These are phyloP conservation scores for Drosophila histrio DNA, from an alignment of 2,888 invertebrate species.

Conservation along the genomic window DNA sequence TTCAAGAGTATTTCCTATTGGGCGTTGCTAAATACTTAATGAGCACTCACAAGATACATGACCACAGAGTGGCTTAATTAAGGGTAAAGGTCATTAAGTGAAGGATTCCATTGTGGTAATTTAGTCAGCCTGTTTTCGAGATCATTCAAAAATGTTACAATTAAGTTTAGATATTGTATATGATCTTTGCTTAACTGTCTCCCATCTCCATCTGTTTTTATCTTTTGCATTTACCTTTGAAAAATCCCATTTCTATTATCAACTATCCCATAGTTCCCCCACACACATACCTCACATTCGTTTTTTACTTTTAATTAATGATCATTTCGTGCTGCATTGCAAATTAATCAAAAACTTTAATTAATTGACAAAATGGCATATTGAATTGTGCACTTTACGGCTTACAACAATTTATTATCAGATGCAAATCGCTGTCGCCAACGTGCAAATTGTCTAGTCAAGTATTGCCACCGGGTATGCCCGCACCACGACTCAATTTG, in stretches of 20 bases:
- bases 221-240: not conserved
- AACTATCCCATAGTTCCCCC: not conserved
- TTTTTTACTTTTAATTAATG: conserved; percentile 50
- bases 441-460: conserved; percentile 68
- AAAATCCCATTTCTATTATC: not conserved
- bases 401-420: conserved; percentile 63
- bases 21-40: conserved; percentile 40
- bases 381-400: conserved; percentile 72
- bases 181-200: not conserved
- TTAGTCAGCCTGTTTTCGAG: not conserved
- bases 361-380: conserved; percentile 75
- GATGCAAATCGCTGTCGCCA: conserved; percentile 74
- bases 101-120: not conserved
- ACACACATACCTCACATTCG: not conserved
- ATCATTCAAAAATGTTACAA: not conserved
- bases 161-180: too few species aligned
- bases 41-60: conserved; percentile 23
- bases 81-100: conserved; percentile 29
- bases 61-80: conserved; percentile 19
- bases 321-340: conserved; percentile 58
- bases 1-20: conserved; percentile 32
- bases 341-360: conserved; percentile 69
- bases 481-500: conserved; percentile 11
- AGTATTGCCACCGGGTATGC: conserved; percentile 53
- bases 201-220: not conserved